Evolutionary conservation across 2,888 invertebrate genomes (phyloP), one percentile per base, ranked within the genome.

Genomic region (Plagiodera versicolora): DNA sequence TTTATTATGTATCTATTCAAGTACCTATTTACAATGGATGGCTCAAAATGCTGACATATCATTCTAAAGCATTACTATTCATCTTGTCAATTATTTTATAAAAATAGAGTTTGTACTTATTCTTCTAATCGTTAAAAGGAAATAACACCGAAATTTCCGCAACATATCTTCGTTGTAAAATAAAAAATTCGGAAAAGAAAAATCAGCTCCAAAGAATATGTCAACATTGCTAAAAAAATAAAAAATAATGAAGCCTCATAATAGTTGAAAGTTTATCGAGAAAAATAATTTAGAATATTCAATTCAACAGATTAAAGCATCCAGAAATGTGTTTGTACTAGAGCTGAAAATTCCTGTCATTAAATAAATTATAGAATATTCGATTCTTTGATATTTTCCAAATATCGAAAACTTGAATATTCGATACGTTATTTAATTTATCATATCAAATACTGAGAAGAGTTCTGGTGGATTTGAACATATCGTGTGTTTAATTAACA

Each of bases 1-100:
- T 70, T 70, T 71, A 64, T 39, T 39, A n/a, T n/a, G n/a, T n/a
- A 45, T 64, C 56, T 61, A 50, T 64, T 70, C 67, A 69, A 68
- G 70, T 75, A 77, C 77, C 67, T 75, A 77, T 77, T 67, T 75
- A 77, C 74, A 76, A n/a, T 69, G 69, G 70, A 72, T 72, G 69
- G 70, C 73, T 63, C 67, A 70, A 70, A 72, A 76, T 76, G 77
- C 74, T 77, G 77, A 77, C 77, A 78, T 77, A 77, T 75, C 76
- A 74, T 70, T 71, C 72, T 71, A 74, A 73, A 70, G 70, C 72
- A 70, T 69, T 60, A 49, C 17, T 57, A 24, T 44, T 44, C 45
- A 44, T 53, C 18, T 54, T 61, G 35, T 54, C 53, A 59, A 58
- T 46, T 48, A 62, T 35, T 59, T 48, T 66, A 66, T 63, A 66